Percentiles rank a stretch among this genome's conserved stretches.
Evolutionary conservation across 2,113 vertebrate genomes (phyloP).

Genomic region (Notarius lentiginosus): DNA sequence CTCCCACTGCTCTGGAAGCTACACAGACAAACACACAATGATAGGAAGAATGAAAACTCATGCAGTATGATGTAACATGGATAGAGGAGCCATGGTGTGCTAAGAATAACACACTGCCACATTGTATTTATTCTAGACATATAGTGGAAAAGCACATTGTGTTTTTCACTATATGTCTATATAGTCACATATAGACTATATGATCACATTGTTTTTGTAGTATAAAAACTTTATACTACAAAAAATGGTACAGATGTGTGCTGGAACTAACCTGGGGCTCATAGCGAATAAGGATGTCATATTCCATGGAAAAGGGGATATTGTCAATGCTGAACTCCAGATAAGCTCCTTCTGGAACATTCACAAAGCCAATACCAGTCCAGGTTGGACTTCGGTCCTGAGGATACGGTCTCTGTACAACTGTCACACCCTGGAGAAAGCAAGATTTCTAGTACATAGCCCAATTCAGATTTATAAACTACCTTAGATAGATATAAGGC

Average conservation of each 20-base stretch:
- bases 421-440: slow-evolving; percentile 75
- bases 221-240: neutral
- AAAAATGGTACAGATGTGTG: neutral
- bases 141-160: neutral
- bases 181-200: too few species aligned
- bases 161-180: too few species aligned
- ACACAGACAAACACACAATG: slow-evolving; percentile 10
- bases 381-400: slow-evolving; percentile 87
- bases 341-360: slow-evolving; percentile 87
- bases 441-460: neutral
- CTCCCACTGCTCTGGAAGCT: slow-evolving; percentile 96
- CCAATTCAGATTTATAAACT: neutral
- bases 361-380: slow-evolving; percentile 91
- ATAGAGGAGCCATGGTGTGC: neutral
- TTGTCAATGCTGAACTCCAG: slow-evolving; percentile 91
- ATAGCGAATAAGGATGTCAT: slow-evolving; percentile 90
- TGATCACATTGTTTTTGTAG: too few species aligned
- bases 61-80: neutral
- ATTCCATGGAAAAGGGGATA: slow-evolving; percentile 95
- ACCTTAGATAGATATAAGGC: neutral
- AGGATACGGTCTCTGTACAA: slow-evolving; percentile 81
- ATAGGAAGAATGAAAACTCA: slow-evolving; percentile 1
- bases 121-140: neutral
- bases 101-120: neutral
- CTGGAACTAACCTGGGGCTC: slow-evolving; percentile 86